These are phyloP conservation scores for Harmothoe impar DNA, from an alignment of 2,888 invertebrate species.

Conservation along the genomic window DNA sequence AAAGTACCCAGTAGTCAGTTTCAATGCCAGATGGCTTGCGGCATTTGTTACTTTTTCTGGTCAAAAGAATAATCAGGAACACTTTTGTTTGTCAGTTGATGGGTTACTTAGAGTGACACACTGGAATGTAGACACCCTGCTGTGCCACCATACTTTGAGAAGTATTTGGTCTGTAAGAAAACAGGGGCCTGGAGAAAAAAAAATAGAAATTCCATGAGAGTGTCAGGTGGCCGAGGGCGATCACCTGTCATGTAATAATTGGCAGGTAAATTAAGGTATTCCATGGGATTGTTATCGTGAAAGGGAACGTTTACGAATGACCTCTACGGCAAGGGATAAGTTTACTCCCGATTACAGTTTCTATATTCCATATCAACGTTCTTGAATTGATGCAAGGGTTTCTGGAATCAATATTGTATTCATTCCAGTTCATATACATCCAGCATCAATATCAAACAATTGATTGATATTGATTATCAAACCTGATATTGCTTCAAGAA, in stretches of 20 bases:
- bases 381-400: no score
- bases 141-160: neutral
- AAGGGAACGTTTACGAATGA: no score
- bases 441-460: no score
- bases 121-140: neutral
- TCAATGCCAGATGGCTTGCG: neutral
- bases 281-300: neutral
- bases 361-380: no score
- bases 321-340: no score
- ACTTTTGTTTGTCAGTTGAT: neutral
- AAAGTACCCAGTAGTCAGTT: neutral
- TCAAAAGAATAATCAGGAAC: neutral
- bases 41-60: neutral
- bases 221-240: neutral
- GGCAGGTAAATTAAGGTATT: neutral
- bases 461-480: no score
- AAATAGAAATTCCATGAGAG: neutral
- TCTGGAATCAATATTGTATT: no score
- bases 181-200: neutral
- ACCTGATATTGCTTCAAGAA: no score
- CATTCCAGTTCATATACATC: no score
- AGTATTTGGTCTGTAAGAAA: neutral
- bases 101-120: constrained; percentile 3
- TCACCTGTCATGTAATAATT: neutral
- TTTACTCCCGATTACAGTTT: no score